Evolutionary conservation across 1,140 invertebrate genomes (phyloP).

Genomic region (Ceratosolen solmsi): DNA sequence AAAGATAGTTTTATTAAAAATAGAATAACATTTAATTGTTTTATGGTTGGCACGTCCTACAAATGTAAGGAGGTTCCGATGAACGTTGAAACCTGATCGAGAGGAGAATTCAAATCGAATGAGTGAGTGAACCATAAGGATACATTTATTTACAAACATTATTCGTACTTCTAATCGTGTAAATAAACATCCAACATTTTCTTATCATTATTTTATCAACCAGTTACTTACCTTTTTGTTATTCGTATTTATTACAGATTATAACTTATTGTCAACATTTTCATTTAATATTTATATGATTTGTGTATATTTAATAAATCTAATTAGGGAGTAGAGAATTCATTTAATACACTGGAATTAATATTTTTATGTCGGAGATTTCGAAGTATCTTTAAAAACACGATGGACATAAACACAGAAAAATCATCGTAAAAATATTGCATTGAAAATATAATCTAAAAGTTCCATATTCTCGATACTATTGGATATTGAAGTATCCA

Average conservation of each 20-base stretch:
- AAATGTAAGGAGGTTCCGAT: not conserved
- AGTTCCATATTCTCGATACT: too few species aligned
- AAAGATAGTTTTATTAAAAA: not conserved
- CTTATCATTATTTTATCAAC: slow-evolving; percentile 17
- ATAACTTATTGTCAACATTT: not conserved
- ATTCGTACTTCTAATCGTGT: not conserved
- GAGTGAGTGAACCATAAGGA: slow-evolving; percentile 28
- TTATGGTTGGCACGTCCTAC: not conserved
- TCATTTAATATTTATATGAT: not conserved
- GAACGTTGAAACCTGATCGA: slow-evolving; percentile 27
- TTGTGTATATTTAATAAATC: too few species aligned
- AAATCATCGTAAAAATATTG: too few species aligned
- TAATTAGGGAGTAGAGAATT: too few species aligned
- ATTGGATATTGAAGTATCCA: too few species aligned
- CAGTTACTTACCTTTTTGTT: not conserved
- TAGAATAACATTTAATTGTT: not conserved
- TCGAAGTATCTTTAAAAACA: too few species aligned
- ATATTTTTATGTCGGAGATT: too few species aligned
- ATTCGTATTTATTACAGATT: not conserved
- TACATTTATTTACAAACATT: slow-evolving; percentile 34
- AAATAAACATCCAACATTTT: slow-evolving; percentile 6
- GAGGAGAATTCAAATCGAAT: slow-evolving; percentile 36
- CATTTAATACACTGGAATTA: too few species aligned
- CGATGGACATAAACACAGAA: too few species aligned
- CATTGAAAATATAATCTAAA: too few species aligned